Evolutionary conservation across 2,797 vertebrate species (phyloP), one percentile per base, ranked within the genome.

Genomic region (Hirundo rustica): DNA sequence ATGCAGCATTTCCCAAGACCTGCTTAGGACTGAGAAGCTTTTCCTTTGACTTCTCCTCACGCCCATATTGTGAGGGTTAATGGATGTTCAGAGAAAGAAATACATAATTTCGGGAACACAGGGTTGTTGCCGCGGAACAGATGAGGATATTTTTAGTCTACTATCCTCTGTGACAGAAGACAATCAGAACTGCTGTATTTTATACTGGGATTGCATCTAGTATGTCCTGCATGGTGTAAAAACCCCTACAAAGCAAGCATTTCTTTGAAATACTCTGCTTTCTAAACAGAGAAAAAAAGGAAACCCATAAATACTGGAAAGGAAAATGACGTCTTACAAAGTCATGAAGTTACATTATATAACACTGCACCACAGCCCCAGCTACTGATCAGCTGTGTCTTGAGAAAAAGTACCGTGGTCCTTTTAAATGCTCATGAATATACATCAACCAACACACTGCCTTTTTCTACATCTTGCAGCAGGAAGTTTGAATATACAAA

Each of bases 301-400:
- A 74, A 86, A 32, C 10, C 22, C 32, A 25, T 48, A 65, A 64
- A 80, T 57, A 67, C 40, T 57, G 64, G 45, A 85, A 86, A 84
- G 55, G 58, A 88, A 93, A 82, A 82, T 8, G n/a, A 50, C 0
- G 0, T 60, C 55, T 86, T 67, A 70, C 22, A 30, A 92, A 82
- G 81, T 88, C 71, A 80, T 85, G 85, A 89, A 76, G 53, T 89
- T 85, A 50, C 42, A 29, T 94, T 92, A 95, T 42, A 3, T 87
- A 95, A 95, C 71, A 79, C 77, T 95, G 94, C 84, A 92, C 73
- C 92, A 95, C 40, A 93, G 72, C 65, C 72, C n/a, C 87, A 94
- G 95, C 95, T 89, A 67, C 60, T 79, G 71, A 91, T 94, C 62
- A 73, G 34, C 78, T 57, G 36, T 53, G 53, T 34, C 81, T 91